Conservation (phyloP, 2,888 invertebrate genomes). For the Drosophila kambysellisi region DNA sequence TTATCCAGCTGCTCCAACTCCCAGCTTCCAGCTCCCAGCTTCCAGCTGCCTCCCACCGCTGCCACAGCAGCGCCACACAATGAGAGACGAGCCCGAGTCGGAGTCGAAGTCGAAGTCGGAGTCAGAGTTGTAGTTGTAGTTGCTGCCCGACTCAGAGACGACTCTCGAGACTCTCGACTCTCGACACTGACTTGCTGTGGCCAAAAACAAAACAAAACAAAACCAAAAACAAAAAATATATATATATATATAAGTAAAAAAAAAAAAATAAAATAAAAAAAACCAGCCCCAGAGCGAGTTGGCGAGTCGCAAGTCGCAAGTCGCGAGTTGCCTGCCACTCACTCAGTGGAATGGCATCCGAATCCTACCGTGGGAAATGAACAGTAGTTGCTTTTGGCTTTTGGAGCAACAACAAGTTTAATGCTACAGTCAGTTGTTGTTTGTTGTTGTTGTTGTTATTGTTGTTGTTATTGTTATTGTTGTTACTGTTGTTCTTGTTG, state of each 20-base stretch:
- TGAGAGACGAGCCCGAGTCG: slow-evolving; percentile 42
- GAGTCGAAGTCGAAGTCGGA: neutral
- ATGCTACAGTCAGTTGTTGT: slow-evolving; percentile 56
- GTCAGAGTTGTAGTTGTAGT: neutral
- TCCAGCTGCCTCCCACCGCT: slow-evolving; percentile 49
- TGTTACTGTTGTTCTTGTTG: slow-evolving; percentile 37
- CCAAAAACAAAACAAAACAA: slow-evolving; percentile 22
- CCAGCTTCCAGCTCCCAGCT: slow-evolving; percentile 15
- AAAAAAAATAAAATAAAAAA: slow-evolving; percentile 1
- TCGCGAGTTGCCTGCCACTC: slow-evolving; percentile 65
- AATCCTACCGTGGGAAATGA: slow-evolving; percentile 85
- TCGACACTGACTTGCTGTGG: slow-evolving; percentile 4
- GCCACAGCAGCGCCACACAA: slow-evolving; percentile 48
- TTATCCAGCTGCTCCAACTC: slow-evolving; percentile 41
- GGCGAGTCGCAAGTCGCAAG: slow-evolving; percentile 41
- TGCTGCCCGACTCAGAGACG: slow-evolving; percentile 17
- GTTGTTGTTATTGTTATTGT: slow-evolving; percentile 30
- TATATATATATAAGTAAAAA: neutral
- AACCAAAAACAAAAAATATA: neutral
- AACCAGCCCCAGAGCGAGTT: slow-evolving; percentile 38
- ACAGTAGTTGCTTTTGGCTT: slow-evolving; percentile 82
- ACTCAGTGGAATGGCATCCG: slow-evolving; percentile 79
- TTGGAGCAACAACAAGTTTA: slow-evolving; percentile 71
- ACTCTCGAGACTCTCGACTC: slow-evolving; percentile 12
- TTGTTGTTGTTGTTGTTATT: slow-evolving; percentile 37